These are phyloP conservation scores for Stramonita haemastoma DNA, from an alignment of 2,888 invertebrate genomes.

Conservation along the genomic window DNA sequence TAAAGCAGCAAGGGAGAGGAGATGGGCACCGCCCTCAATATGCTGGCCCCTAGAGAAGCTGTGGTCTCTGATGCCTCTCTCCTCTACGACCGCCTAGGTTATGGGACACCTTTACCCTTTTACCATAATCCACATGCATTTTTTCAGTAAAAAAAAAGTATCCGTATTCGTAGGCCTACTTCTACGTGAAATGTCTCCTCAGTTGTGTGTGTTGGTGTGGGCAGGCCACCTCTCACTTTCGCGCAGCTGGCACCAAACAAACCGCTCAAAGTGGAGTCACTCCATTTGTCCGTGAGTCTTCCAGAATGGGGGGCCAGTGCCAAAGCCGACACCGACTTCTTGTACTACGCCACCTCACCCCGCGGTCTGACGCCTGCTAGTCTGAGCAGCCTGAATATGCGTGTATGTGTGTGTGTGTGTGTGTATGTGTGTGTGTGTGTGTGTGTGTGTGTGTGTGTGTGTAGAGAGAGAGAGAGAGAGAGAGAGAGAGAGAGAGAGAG, in stretches of 20 bases:
- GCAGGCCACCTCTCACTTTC: not conserved
- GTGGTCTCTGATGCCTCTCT: too few species aligned
- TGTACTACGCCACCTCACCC: not conserved
- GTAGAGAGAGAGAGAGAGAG: not conserved
- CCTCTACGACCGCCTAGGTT: too few species aligned
- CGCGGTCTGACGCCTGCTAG: not conserved
- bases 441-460: not conserved
- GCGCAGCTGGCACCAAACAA: not conserved
- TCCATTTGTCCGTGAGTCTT: not conserved
- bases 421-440: slow-evolving; percentile 21
- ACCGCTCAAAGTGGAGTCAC: not conserved
- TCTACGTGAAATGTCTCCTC: too few species aligned
- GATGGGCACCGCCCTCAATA: too few species aligned
- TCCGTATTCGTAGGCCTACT: too few species aligned
- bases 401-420: slow-evolving; percentile 20
- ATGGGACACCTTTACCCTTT: too few species aligned
- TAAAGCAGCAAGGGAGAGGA: too few species aligned
- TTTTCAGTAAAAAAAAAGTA: too few species aligned
- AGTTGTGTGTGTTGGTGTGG: not conserved
- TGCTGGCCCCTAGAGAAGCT: too few species aligned
- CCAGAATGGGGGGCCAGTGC: not conserved
- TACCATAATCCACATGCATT: too few species aligned
- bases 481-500: too few species aligned
- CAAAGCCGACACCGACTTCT: not conserved
- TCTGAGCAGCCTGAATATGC: not conserved